phyloP scores from a whole-genome alignment of 2,113 vertebrate genomes.

The Pipra filicauda region DNA sequence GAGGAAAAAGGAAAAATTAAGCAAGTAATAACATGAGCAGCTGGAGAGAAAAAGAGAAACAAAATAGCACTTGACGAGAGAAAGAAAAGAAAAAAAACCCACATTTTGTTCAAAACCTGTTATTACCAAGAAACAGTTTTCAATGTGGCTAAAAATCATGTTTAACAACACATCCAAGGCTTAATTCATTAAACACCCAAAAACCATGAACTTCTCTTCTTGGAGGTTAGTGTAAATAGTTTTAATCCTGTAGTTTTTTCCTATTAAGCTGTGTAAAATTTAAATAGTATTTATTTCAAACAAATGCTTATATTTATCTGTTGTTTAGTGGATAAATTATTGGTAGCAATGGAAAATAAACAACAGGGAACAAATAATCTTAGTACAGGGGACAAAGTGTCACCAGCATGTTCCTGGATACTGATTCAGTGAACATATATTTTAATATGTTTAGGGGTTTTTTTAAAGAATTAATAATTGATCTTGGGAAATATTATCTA shows the following conservation, averaged over 20 bases:
- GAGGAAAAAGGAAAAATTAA: slow-evolving; percentile 61
- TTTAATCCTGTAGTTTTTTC: not conserved
- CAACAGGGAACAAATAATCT: not conserved
- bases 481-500: not conserved
- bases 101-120: slow-evolving; percentile 62
- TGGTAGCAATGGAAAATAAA: not conserved
- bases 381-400: not conserved
- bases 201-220: not conserved
- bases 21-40: slow-evolving; percentile 63
- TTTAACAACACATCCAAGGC: slow-evolving; percentile 46
- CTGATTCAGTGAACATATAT: not conserved
- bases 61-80: slow-evolving; percentile 55
- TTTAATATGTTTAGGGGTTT: not conserved
- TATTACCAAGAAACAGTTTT: slow-evolving; percentile 66
- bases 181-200: slow-evolving; percentile 31
- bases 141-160: slow-evolving; percentile 50
- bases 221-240: not conserved
- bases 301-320: not conserved
- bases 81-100: not conserved
- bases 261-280: not conserved
- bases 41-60: slow-evolving; percentile 52
- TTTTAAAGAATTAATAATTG: not conserved
- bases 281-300: not conserved
- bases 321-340: not conserved
- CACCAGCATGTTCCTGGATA: not conserved